Conservation (phyloP, 2,113 vertebrate species). For the Ceratotherium simum region DNA sequence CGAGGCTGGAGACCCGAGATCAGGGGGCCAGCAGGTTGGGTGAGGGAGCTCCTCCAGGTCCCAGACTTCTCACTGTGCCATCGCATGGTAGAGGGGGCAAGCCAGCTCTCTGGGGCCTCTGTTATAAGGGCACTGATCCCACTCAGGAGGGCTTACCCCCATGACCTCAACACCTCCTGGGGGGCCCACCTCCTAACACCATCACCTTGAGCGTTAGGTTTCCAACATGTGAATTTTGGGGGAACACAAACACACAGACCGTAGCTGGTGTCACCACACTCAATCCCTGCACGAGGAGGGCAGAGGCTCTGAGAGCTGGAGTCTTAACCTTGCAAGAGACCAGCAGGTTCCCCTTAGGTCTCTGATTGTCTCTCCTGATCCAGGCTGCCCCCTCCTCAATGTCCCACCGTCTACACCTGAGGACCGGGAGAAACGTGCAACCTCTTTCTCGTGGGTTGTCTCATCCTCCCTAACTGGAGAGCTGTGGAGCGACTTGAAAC, state of each 20-base stretch:
- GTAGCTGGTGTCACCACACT: not conserved
- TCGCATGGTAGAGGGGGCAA: not conserved
- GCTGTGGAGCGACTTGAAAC: not conserved
- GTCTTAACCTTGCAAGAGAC: not conserved
- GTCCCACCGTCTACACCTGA: not conserved
- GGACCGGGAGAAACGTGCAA: not conserved
- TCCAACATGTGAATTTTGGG: not conserved
- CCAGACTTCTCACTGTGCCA: not conserved
- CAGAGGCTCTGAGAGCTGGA: not conserved
- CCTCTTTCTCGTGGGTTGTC: not conserved
- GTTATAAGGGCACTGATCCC: not conserved
- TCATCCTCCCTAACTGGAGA: not conserved
- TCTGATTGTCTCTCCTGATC: not conserved
- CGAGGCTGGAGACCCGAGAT: not conserved
- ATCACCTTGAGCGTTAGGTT: not conserved
- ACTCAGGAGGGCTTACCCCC: not conserved
- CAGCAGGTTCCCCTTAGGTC: not conserved
- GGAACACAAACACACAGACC: not conserved
- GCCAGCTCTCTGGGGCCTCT: not conserved
- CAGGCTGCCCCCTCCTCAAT: not conserved
- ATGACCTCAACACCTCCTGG: not conserved
- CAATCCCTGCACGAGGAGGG: not conserved
- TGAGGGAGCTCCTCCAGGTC: not conserved
- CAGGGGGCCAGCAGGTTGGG: not conserved
- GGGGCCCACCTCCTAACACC: not conserved